These are phyloP conservation scores for Capreolus pygargus DNA, from an alignment of 2,113 vertebrate genomes.

Conservation along the genomic window DNA sequence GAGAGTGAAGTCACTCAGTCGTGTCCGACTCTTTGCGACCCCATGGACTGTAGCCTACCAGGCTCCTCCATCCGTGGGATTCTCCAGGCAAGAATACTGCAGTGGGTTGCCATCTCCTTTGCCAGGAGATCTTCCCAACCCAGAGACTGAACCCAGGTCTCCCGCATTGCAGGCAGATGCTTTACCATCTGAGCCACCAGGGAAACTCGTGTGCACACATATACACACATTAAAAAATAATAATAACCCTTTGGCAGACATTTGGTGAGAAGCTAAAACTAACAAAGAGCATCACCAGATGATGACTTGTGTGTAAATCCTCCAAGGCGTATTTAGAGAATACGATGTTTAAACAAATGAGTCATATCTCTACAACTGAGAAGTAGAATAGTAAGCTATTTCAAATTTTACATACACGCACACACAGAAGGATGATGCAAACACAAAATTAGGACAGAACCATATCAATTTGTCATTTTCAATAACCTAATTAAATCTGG, in stretches of 20 bases:
- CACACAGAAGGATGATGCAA: not conserved
- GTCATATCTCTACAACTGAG: not conserved
- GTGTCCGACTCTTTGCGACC: no score
- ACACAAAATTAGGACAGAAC: not conserved
- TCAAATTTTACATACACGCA: not conserved
- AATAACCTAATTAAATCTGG: not conserved
- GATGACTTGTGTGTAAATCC: not conserved
- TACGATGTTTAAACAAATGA: not conserved
- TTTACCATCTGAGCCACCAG: no score
- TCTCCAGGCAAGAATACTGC: no score
- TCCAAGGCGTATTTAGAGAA: not conserved
- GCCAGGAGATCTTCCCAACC: no score
- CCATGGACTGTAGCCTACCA: no score
- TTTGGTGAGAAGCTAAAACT: conserved; percentile 27
- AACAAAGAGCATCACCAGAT: not conserved
- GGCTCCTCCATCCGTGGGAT: no score
- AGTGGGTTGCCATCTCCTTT: no score
- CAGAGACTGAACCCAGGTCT: no score
- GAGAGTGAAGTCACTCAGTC: no score
- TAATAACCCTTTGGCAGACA: not conserved
- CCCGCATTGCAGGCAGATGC: no score
- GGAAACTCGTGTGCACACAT: not conserved
- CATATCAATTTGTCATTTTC: not conserved
- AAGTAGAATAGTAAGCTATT: not conserved
- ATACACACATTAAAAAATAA: not conserved